phyloP scores from a whole-genome alignment of 2,797 vertebrate genomes.

The Hipposideros larvatus region DNA sequence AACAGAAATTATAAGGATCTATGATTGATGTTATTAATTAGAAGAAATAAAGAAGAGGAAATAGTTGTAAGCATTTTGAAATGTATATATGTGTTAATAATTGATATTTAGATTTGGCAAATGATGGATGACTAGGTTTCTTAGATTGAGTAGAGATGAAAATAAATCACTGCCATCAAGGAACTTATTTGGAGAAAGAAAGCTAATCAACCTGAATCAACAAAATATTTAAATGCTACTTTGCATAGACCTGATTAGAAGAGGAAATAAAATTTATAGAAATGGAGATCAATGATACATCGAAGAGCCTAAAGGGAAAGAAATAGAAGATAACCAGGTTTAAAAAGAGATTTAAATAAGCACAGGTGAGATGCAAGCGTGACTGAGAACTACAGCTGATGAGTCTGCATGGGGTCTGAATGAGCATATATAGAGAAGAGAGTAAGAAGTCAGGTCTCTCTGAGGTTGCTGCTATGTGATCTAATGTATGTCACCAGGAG shows the following conservation, averaged over 20 bases:
- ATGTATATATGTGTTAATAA: background rate
- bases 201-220: slow-evolving; percentile 5
- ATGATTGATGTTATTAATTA: slow-evolving; percentile 53
- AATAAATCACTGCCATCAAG: slow-evolving; percentile 62
- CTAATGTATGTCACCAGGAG: background rate
- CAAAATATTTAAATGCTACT: slow-evolving; percentile 45
- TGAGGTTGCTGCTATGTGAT: background rate
- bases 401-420: background rate
- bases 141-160: background rate
- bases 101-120: slow-evolving; percentile 51
- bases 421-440: accelerated
- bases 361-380: background rate
- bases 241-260: background rate
- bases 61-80: slow-evolving; percentile 23
- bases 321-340: background rate
- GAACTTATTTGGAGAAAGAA: slow-evolving; percentile 8
- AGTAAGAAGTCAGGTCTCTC: background rate
- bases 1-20: background rate
- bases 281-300: background rate
- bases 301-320: background rate
- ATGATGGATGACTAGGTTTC: slow-evolving; percentile 6
- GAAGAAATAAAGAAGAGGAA: slow-evolving; percentile 16
- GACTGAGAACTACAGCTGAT: background rate
- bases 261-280: background rate
- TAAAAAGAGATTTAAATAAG: background rate